Evolutionary conservation across 2,113 vertebrate genomes (phyloP).

Genomic region (Dicentrarchus labrax): DNA sequence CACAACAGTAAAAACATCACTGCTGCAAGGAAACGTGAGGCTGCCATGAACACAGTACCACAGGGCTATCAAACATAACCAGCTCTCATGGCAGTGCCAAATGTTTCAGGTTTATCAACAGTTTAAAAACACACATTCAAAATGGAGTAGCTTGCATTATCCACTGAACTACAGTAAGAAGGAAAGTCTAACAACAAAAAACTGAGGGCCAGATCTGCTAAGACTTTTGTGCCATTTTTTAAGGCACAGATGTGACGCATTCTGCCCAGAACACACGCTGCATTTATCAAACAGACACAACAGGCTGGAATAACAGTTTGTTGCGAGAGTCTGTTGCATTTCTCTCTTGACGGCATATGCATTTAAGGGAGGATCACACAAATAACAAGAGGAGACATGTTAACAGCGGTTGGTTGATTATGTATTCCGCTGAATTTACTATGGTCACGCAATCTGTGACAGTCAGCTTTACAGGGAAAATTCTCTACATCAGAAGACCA

Average conservation of each 20-base stretch:
- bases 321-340: background rate
- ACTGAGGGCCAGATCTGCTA: background rate
- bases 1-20: constrained; percentile 1
- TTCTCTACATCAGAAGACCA: too few relatives aligned
- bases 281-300: background rate
- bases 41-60: background rate
- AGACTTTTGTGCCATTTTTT: background rate
- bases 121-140: background rate
- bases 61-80: too few relatives aligned
- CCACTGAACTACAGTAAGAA: too few relatives aligned
- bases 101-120: background rate
- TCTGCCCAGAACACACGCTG: background rate
- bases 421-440: background rate
- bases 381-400: background rate
- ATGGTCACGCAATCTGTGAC: background rate
- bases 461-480: background rate
- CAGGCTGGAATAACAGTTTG: background rate
- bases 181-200: background rate
- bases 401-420: background rate
- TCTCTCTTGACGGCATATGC: background rate
- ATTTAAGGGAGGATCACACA: background rate
- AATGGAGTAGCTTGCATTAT: background rate
- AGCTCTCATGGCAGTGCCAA: background rate
- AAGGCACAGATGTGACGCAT: background rate
- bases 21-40: background rate